Conservation (phyloP, 2,888 invertebrate species). For the Calameuta filiformis region DNA sequence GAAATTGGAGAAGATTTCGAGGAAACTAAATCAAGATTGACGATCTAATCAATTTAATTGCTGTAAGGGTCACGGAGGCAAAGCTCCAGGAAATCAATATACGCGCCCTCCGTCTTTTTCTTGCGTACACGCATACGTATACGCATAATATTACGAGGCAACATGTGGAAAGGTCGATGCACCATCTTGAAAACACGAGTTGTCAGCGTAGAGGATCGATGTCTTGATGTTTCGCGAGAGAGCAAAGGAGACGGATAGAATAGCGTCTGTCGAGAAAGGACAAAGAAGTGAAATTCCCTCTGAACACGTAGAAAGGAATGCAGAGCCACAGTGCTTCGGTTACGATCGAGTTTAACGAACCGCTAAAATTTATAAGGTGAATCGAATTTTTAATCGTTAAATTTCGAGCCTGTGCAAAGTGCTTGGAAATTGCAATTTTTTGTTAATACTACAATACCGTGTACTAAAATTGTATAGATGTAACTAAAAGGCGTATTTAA, state of each 20-base stretch:
- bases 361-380: not conserved
- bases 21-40: not conserved
- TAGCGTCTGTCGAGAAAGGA: not conserved
- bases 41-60: not conserved
- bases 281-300: not conserved
- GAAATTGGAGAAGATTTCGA: not conserved
- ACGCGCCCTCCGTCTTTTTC: not conserved
- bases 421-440: not conserved
- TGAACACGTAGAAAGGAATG: not conserved
- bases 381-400: not conserved
- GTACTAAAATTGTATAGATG: not conserved
- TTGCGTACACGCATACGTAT: not conserved
- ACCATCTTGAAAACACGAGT: conserved; percentile 21
- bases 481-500: not conserved
- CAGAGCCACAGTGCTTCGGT: not conserved
- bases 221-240: not conserved
- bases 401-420: not conserved
- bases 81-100: not conserved
- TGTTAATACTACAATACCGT: not conserved
- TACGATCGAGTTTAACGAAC: not conserved
- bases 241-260: not conserved
- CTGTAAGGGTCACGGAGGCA: not conserved
- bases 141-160: not conserved
- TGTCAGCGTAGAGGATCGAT: not conserved
- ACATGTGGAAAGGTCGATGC: conserved; percentile 21